Evolutionary conservation across 2,888 invertebrate genomes (phyloP).

Genomic region (Sesia bembeciformis): DNA sequence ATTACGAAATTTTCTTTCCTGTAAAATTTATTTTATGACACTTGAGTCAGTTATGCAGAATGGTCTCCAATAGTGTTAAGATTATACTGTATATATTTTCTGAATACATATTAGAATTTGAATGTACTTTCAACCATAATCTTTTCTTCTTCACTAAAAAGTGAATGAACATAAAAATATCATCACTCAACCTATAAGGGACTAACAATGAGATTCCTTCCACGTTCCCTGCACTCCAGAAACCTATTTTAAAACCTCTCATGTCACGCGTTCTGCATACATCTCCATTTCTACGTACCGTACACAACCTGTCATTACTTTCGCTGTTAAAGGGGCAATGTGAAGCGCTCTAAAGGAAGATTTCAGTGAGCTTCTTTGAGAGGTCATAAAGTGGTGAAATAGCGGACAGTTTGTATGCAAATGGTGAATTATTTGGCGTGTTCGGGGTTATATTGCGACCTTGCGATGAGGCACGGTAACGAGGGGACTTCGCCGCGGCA

Average conservation of each 20-base stretch:
- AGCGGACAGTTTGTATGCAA: conserved; percentile 41
- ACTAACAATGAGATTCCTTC: neutral
- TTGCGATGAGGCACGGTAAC: conserved; percentile 2
- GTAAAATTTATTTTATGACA: no score
- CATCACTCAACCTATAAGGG: neutral
- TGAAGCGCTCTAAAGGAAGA: neutral
- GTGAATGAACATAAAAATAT: neutral
- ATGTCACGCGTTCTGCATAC: neutral
- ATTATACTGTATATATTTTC: no score
- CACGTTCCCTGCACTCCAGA: neutral
- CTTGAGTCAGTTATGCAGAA: no score
- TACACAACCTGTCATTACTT: neutral
- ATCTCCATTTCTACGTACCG: conserved; percentile 3
- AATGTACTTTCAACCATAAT: no score
- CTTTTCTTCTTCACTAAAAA: no score
- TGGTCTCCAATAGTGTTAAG: no score
- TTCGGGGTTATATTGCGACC: conserved; percentile 19
- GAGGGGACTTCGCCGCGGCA: conserved; percentile 2
- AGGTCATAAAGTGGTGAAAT: conserved; percentile 9
- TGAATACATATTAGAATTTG: no score
- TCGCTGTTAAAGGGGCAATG: neutral
- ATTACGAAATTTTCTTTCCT: no score
- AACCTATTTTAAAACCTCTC: neutral
- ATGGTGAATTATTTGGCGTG: conserved; percentile 31
- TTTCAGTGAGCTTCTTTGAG: neutral